These are phyloP conservation scores for Odontamblyopus rebecca DNA, from an alignment of 2,797 vertebrate species.

Conservation along the genomic window DNA sequence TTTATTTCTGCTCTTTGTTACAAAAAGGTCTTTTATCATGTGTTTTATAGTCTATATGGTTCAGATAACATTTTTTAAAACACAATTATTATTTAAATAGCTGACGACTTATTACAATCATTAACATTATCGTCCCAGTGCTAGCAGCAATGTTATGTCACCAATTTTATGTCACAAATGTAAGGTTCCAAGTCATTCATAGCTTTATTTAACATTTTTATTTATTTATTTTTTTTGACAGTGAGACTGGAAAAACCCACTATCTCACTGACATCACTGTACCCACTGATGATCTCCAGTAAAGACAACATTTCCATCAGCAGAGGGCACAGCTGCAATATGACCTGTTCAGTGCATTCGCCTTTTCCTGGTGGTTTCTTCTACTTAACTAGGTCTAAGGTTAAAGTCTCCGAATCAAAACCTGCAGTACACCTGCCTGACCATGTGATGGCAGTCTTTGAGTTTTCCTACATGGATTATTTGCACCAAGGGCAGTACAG, in stretches of 20 bases:
- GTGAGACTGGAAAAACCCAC: constrained; percentile 65
- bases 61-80: no score
- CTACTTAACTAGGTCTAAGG: constrained; percentile 45
- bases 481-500: constrained; percentile 62
- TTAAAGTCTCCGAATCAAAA: constrained; percentile 18
- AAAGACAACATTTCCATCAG: constrained; percentile 56
- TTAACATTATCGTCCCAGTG: no score
- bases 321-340: constrained; percentile 57
- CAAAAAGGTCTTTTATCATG: no score
- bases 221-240: constrained; percentile 32
- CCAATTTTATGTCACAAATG: no score
- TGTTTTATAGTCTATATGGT: no score
- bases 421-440: constrained; percentile 44
- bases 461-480: constrained; percentile 49
- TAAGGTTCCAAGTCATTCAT: background rate
- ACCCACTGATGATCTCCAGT: constrained; percentile 51
- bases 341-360: constrained; percentile 65
- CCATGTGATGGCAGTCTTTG: constrained; percentile 55
- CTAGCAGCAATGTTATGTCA: no score
- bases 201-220: background rate
- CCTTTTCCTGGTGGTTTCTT: constrained; percentile 59
- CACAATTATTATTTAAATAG: no score
- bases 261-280: constrained; percentile 57
- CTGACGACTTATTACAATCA: no score
- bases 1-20: no score